Percentiles rank a stretch among this genome's conserved stretches.
These are phyloP conservation scores for Pelobates fuscus DNA, from an alignment of 2,113 vertebrate genomes.

Conservation along the genomic window DNA sequence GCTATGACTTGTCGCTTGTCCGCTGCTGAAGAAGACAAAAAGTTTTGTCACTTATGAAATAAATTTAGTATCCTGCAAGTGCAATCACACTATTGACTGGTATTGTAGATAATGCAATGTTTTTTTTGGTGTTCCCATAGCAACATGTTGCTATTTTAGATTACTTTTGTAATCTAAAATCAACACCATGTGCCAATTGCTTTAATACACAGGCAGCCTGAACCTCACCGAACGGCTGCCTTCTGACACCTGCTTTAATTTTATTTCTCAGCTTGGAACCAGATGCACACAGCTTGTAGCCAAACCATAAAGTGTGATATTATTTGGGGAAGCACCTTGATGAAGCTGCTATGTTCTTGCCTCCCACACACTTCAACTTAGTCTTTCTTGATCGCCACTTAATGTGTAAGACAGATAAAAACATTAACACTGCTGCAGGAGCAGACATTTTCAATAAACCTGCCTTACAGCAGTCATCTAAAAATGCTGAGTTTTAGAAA, in stretches of 20 bases:
- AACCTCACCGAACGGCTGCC: slow-evolving; percentile 7
- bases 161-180: slow-evolving; percentile 1
- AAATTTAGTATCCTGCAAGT: too few relatives aligned
- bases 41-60: too few relatives aligned
- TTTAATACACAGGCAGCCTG: slow-evolving; percentile 3
- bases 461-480: too few relatives aligned
- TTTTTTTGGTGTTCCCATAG: too few relatives aligned
- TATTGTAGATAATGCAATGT: too few relatives aligned
- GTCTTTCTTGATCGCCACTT: neutral
- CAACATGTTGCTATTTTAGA: too few relatives aligned
- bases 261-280: slow-evolving; percentile 26
- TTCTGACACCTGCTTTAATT: slow-evolving; percentile 26
- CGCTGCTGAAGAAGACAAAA: too few relatives aligned
- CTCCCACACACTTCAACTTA: slow-evolving; percentile 4
- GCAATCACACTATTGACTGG: too few relatives aligned
- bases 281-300: slow-evolving; percentile 22
- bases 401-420: slow-evolving; percentile 21
- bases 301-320: slow-evolving; percentile 21
- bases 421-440: neutral
- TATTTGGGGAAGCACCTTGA: slow-evolving; percentile 28
- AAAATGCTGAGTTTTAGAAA: too few relatives aligned
- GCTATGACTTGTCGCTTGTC: too few relatives aligned
- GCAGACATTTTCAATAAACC: neutral
- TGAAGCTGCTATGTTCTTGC: neutral
- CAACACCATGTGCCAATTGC: neutral